Evolutionary conservation across 2,797 vertebrate species (phyloP), one percentile per base, ranked within the genome.

Genomic region (Hylomyscus alleni): DNA sequence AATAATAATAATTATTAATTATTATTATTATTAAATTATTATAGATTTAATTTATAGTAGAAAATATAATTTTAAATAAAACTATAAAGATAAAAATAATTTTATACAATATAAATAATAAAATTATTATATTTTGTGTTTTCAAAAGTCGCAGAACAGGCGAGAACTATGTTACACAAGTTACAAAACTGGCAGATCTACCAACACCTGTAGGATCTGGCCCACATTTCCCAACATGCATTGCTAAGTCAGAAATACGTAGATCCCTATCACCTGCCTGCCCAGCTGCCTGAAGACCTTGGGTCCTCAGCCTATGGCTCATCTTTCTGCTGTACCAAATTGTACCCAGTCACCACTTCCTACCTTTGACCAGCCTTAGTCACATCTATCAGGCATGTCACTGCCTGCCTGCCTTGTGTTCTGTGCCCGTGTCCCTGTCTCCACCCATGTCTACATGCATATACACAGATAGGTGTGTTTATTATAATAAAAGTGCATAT

Each of bases 311-410:
- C 20, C 37, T 0, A 1, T 22, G 14, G 4, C 6, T 34, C 40
- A 19, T 22, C 1, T 6, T 40, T 87, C 24, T 40, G 34, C 29
- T 1, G 8, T 19, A 3, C 1, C 34, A 22, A 58, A 7, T 3
- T 2, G 0, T 19, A 14, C 20, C 5, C 19, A 29, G 34, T 15
- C 22, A 11, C 4, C 47, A 52, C 56, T 31, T 47, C 40, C 60
- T 6, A 1, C 29, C 56, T 4, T 31, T 2, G 0, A 4, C 26
- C 10, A 47, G 65, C 20, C 50, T 31, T 6, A 3, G 58, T 82
- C 52, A 1, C 0, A 9, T 1, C 60, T 56, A 4, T 0, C 50
- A 0, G 31, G 1, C 15, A 29, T 12, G 0, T 24, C 37, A 0
- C 54, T 0, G 0, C 10, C 6, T 60, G 3, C 1, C 3, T 31